Evolutionary conservation across 1,140 invertebrate species (phyloP), one percentile per base, ranked within the genome.

Genomic region (Anoplolepis gracilipes): DNA sequence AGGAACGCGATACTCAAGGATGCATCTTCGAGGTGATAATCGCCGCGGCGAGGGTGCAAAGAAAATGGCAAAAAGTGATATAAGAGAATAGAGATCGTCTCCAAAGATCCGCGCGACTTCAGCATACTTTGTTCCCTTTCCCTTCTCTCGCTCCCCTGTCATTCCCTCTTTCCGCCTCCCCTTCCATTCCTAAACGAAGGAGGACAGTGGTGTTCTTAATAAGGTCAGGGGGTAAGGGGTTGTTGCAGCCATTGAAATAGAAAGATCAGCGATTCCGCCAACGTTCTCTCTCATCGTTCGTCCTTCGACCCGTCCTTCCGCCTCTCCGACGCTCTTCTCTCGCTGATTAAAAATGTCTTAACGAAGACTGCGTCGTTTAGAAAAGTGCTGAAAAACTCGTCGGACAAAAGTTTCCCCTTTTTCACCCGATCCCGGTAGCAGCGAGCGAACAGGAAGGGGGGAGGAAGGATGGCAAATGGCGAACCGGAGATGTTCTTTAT

Each of bases 261-360:
- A 88, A 84, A 87, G 87, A 90, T 91, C 85, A 91, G 88, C 87
- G 69, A 86, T 88, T 90, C 53, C 55, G 61, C 42, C 49, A 33
- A 22, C 25, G 33, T 55, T 33, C 46, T 30, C 36, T 53, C 61
- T 36, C 39, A 39, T 46, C 57, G 49, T 36, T 25, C 72, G 30
- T 85, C 61, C 64, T 36, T 62, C 78, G 16, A 85, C 42, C 62
- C 53, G 36, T 55, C 62, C 46, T 79, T 82, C 86, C 57, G 19
- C 28, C 46, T 73, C 13, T 36, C 30, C 75, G 36, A 57, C 22
- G 46, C 57, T 76, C 57, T 59, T 82, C 72, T 84, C 13, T 30
- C 57, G 73, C 86, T 91, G 91, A 92, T 92, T 92, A 92, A 92
- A 92, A 92, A 92, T 87, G 87, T 91, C 91, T 91, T 91, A 90